Evolutionary conservation across 2,113 vertebrate species (phyloP).

Genomic region (Callospermophilus lateralis): DNA sequence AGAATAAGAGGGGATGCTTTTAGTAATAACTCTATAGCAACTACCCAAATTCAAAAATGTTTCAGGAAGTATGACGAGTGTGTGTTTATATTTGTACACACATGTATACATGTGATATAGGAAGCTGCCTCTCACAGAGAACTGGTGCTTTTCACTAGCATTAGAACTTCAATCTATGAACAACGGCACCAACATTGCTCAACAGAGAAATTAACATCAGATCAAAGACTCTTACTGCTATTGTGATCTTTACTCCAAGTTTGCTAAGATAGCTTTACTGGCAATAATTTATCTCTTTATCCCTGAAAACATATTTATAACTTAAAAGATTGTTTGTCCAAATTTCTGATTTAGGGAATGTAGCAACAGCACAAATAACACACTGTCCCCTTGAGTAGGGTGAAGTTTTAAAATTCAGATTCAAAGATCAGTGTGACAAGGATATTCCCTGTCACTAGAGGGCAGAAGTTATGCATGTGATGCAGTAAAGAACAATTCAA

Average conservation of each 20-base stretch:
- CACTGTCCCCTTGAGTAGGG: not conserved
- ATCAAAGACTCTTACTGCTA: not conserved
- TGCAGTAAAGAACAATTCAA: not conserved
- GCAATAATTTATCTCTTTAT: not conserved
- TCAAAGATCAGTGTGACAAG: not conserved
- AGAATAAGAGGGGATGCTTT: not conserved
- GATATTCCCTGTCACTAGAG: conserved; percentile 54
- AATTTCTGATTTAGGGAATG: not conserved
- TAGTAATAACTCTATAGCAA: not conserved
- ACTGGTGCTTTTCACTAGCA: not conserved
- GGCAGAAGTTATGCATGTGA: conserved; percentile 45
- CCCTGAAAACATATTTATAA: not conserved
- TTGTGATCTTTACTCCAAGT: not conserved
- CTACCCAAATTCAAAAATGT: not conserved
- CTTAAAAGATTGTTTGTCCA: not conserved
- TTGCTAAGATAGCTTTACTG: not conserved
- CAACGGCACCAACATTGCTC: not conserved
- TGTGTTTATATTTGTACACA: rapidly evolving
- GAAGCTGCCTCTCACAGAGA: not conserved
- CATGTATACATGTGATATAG: rapidly evolving
- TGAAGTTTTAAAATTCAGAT: not conserved
- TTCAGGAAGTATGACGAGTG: not conserved
- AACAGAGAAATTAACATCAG: not conserved
- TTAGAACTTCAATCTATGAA: not conserved
- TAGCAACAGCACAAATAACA: not conserved